Percentiles rank a stretch among this genome's conserved stretches.
Conservation (phyloP, 2,888 invertebrate genomes). For the Pterobdella sp. region DNA sequence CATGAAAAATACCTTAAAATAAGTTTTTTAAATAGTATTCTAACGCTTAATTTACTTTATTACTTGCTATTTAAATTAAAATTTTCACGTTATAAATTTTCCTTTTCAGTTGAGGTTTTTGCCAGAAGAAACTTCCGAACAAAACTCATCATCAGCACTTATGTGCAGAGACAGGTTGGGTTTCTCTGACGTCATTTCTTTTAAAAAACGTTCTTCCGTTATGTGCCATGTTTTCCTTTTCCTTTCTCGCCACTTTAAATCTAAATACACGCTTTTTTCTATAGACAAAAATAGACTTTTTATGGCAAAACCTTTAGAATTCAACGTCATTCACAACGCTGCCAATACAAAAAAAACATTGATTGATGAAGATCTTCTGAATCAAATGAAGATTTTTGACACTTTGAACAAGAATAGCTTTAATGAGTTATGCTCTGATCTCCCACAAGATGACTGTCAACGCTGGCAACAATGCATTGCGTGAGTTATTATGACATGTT, state of each 20-base stretch:
- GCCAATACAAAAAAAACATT: neutral
- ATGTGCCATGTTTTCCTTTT: constrained; percentile 31
- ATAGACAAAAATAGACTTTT: neutral
- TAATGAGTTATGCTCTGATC: neutral
- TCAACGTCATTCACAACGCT: neutral
- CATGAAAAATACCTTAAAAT: too few species aligned
- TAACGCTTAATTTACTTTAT: too few species aligned
- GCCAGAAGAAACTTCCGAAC: neutral
- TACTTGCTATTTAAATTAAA: too few species aligned
- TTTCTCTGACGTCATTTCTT: neutral
- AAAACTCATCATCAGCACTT: neutral
- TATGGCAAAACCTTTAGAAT: neutral
- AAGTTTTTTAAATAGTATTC: too few species aligned
- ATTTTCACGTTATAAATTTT: too few species aligned
- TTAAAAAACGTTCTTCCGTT: constrained; percentile 27
- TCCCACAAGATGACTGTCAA: neutral
- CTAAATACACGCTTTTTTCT: too few species aligned
- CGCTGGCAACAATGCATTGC: constrained; percentile 20
- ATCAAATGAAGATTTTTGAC: neutral
- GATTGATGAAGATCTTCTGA: too few species aligned
- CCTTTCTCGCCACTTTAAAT: neutral
- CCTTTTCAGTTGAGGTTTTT: too few species aligned
- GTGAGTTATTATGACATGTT: constrained; percentile 7
- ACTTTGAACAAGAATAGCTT: constrained; percentile 11
- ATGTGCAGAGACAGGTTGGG: constrained; percentile 28